These are phyloP conservation scores for Drosophila trapezifrons DNA, from an alignment of 1,140 invertebrate genomes.

Conservation along the genomic window DNA sequence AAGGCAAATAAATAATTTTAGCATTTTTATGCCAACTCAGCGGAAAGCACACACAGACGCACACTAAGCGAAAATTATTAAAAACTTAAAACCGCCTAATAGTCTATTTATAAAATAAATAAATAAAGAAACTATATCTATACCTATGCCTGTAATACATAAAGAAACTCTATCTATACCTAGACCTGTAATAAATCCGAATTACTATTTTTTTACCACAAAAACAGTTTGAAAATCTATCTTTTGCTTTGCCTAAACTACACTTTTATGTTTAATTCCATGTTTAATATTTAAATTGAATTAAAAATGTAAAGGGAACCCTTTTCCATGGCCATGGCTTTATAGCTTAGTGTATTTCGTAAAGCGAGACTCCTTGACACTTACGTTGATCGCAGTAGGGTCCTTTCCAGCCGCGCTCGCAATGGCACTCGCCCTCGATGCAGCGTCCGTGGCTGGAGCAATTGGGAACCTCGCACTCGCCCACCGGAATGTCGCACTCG, in stretches of 20 bases:
- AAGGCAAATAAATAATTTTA: conserved; percentile 82
- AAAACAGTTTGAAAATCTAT: no score
- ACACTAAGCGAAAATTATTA: conserved; percentile 1
- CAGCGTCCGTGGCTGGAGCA: conserved; percentile 96
- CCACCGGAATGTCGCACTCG: conserved; percentile 96
- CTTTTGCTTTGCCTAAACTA: no score
- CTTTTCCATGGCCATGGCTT: no score
- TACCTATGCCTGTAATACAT: no score
- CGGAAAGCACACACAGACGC: conserved; percentile 37
- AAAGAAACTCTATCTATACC: no score
- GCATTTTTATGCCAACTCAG: conserved; percentile 81
- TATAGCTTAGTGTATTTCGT: not conserved
- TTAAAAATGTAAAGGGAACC: no score
- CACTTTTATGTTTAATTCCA: not conserved
- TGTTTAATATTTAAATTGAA: not conserved
- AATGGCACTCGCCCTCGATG: conserved; percentile 94
- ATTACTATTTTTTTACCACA: no score
- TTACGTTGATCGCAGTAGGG: conserved; percentile 92
- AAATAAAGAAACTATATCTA: no score
- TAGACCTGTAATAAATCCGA: no score
- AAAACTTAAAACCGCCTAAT: no score
- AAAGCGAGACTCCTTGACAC: conserved; percentile 69
- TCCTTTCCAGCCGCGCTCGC: conserved; percentile 95
- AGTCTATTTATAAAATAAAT: not conserved
- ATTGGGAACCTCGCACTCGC: conserved; percentile 96